A percentile compares a stretch with the other conserved stretches of the same genome.
These are phyloP conservation scores for Furnarius figulus DNA, from an alignment of 2,113 vertebrate species.

Conservation along the genomic window DNA sequence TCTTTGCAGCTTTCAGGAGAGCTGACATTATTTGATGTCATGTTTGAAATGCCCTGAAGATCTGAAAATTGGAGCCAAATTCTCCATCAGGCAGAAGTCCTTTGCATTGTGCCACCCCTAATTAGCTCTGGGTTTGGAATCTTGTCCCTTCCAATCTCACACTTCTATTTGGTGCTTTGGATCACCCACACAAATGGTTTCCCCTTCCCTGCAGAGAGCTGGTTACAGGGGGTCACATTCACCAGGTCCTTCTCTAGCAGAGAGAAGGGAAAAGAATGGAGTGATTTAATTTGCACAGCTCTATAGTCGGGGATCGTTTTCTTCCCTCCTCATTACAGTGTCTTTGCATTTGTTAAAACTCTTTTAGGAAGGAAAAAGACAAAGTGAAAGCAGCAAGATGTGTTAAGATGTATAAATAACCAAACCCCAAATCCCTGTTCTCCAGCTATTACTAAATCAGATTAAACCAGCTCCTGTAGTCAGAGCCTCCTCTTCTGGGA, in stretches of 20 bases:
- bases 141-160: neutral
- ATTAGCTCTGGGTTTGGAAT: neutral
- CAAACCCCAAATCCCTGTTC: neutral
- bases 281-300: neutral
- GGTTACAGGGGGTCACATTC: accelerated
- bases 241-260: neutral
- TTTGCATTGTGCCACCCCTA: neutral
- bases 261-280: neutral
- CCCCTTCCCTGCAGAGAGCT: neutral
- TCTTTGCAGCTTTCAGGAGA: neutral
- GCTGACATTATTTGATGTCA: neutral
- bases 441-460: neutral
- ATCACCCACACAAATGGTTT: neutral
- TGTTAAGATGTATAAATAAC: neutral
- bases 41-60: neutral
- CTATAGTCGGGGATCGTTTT: neutral
- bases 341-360: neutral
- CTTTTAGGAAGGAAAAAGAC: neutral
- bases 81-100: neutral
- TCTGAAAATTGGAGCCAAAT: neutral
- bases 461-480: neutral
- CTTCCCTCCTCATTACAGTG: neutral
- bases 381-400: neutral
- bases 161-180: neutral
- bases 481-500: neutral